Percentiles rank a stretch among this genome's conserved stretches.
Evolutionary conservation across 2,797 vertebrate genomes (phyloP).

Genomic region (Enteromius fasciolatus): DNA sequence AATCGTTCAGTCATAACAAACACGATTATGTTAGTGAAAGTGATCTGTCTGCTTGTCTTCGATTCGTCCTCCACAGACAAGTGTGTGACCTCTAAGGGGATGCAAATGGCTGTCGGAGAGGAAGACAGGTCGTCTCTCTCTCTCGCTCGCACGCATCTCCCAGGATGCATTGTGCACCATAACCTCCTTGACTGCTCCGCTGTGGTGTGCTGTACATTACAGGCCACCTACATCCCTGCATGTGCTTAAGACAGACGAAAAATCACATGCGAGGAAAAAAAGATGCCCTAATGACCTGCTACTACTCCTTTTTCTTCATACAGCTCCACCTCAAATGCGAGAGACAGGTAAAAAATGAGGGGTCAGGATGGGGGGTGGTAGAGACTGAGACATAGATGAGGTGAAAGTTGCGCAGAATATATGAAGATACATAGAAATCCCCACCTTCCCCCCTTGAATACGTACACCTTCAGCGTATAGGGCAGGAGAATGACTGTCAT

Average conservation of each 20-base stretch:
- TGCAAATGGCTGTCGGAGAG: conserved; percentile 52
- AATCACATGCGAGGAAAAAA: conserved; percentile 45
- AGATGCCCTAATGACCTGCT: conserved; percentile 48
- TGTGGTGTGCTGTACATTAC: conserved; percentile 41
- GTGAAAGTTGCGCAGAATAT: conserved; percentile 61
- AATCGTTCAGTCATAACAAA: conserved; percentile 63
- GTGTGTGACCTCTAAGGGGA: conserved; percentile 50
- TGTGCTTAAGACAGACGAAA: conserved; percentile 35
- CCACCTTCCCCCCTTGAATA: conserved; percentile 38
- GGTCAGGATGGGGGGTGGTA: conserved; percentile 55
- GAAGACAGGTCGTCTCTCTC: conserved; percentile 48
- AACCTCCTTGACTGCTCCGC: conserved; percentile 33
- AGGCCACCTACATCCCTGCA: conserved; percentile 41
- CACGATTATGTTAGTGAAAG: conserved; percentile 62
- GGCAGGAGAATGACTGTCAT: conserved; percentile 75
- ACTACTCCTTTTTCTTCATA: conserved; percentile 29
- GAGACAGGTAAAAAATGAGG: conserved; percentile 60
- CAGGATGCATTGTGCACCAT: conserved; percentile 40
- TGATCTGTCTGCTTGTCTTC: conserved; percentile 63
- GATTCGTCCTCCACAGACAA: conserved; percentile 56
- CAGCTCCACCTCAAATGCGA: conserved; percentile 40
- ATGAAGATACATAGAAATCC: conserved; percentile 54
- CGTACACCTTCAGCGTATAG: conserved; percentile 60
- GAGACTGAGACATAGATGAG: conserved; percentile 57
- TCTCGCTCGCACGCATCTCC: conserved; percentile 46